Conservation (phyloP, 2,888 invertebrate species). For the Monoplex corrugatus region DNA sequence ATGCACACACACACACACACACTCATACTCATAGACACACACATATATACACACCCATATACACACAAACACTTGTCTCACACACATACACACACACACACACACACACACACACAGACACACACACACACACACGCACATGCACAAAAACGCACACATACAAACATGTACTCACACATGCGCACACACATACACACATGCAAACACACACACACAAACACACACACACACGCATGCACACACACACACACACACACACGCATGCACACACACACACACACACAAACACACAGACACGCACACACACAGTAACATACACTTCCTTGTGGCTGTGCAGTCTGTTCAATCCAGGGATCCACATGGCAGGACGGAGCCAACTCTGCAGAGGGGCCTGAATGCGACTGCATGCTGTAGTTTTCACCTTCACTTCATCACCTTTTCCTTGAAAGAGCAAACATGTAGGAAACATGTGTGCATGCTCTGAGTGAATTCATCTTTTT, state of each 20-base stretch:
- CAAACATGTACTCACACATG: not conserved
- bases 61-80: not conserved
- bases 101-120: not conserved
- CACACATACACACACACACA: not conserved
- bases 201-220: not conserved
- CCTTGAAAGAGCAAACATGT: not conserved
- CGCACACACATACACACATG: not conserved
- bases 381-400: constrained; percentile 69
- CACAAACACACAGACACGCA: not conserved
- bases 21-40: constrained; percentile 39
- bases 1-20: constrained; percentile 39
- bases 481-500: too few relatives aligned
- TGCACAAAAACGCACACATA: not conserved
- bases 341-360: constrained; percentile 69
- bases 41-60: not conserved
- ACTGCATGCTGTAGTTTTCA: constrained; percentile 55
- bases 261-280: constrained; percentile 15
- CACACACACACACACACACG: not conserved
- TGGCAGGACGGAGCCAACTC: constrained; percentile 66
- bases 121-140: constrained; percentile 12
- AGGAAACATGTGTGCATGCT: too few relatives aligned
- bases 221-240: not conserved
- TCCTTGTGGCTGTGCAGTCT: constrained; percentile 66
- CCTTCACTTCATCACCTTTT: not conserved
- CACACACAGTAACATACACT: constrained; percentile 60